Base-by-base conservation (phyloP, 2,888 invertebrate genomes). In the Corbicula japonica region DNA sequence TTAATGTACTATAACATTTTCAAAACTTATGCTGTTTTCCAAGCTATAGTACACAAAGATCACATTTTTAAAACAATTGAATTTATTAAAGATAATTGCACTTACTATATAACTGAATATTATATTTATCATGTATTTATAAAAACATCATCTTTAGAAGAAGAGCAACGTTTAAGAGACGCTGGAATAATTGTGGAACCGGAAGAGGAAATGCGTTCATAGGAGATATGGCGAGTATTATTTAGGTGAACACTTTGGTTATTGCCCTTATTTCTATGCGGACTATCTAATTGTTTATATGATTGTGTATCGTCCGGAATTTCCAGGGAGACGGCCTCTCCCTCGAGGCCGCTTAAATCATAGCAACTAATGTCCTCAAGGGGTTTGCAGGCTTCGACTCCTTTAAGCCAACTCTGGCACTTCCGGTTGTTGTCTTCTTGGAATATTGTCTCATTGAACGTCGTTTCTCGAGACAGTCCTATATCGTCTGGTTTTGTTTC, bases 321-420 rank as follows among this genome's bases (percentile, higher is more conserved):
- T 60, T 88, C 89, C n/a, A 88, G 77, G 28, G 87, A 87, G 71
- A 86, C 85, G 30, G 80, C 84, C 38, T 88, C 87, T 48, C 78
- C 81, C 21, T 88, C 87, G 5, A 62, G 68, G 32, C 84, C 82
- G 35, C 80, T 83, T 38, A 80, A 65, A 61, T 81, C 74, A 34
- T 85, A 83, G 65, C 86, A 86, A 15, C 73, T 84, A 5, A 90
- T 82, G 38, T 88, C 88, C 52, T 91, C 90, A 35, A 91, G 85
- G 10, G 91, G 90, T 38, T 90, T 86, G 56, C 89, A 89, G 5
- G 88, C 90, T 63, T 89, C 87, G 15, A 92, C 88, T 66, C 87
- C 88, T 41, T 88, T 87, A 73, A 92, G 71, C 92, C 92, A 92
- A 32, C 71, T 89, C 80, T 89, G 88, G 78, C 92, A 92, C 50